Evolutionary conservation across 2,113 vertebrate species (phyloP), one percentile per base, ranked within the genome.

Genomic region (Puffinus mauretanicus): DNA sequence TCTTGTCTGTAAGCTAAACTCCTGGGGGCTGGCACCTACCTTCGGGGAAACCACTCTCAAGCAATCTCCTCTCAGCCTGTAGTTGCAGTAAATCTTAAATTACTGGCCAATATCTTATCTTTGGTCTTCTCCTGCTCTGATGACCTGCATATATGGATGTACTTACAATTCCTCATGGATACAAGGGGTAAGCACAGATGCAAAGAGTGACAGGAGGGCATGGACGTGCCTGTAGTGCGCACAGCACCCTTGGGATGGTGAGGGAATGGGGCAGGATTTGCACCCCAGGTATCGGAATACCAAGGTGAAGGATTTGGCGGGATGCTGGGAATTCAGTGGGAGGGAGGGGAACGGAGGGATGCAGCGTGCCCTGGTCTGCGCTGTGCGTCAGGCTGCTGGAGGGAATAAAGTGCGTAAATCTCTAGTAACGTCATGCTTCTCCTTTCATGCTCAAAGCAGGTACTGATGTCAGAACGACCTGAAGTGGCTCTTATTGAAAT

Each of bases 101-200:
- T 90, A 36, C 26, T 66, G 60, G 18, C 40, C 40, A 42, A 0
- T 67, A 10, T 38, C 18, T 78, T 58, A 15, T 47, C 17, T 77
- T 64, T 54, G 55, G 21, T 80, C 20, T 30, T 66, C 47, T 58
- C 6, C 52, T 82, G 62, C 30, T 21, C 13, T 82, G 71, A 30
- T 85, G 54, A 42, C 27, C 10, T 82, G 64, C 13, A 8, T 73
- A 30, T 38, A 22, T 0, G 0, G 66, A 26, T 44, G 24, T 30
- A 16, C 26, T 69, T 67, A 25, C 0, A 58, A 2, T 67, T 72
- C 34, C 6, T 73, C 22, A 5, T 15, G 12, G 60, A 8, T 14
- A 9, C 27, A 18, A 81, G 18, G n/a, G 8, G 18, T 71, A 77
- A 64, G 29, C 0, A 0, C 12, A 30, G 60, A 10, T 75, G 47